Conservation (phyloP, 2,113 vertebrate genomes). For the Coreoperca whiteheadi region DNA sequence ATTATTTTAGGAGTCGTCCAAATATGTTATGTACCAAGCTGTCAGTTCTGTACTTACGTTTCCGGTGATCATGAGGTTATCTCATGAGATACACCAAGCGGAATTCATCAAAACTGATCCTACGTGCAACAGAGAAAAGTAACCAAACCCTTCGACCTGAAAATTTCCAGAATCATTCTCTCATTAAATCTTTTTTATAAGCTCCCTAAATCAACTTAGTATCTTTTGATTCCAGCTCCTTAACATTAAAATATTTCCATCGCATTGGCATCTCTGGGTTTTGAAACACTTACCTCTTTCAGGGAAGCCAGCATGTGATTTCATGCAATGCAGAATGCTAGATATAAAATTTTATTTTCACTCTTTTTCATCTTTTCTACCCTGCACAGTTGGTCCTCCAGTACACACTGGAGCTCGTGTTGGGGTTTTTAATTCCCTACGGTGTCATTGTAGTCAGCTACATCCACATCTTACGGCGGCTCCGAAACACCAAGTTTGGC, state of each 20-base stretch:
- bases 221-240: neutral
- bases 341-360: neutral
- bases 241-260: neutral
- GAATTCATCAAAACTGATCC: too few relatives aligned
- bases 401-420: constrained; percentile 86
- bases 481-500: constrained; percentile 83
- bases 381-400: constrained; percentile 81
- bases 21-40: too few relatives aligned
- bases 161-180: too few relatives aligned
- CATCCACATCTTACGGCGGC: constrained; percentile 82
- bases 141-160: too few relatives aligned
- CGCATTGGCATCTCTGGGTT: neutral
- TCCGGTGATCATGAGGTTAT: too few relatives aligned
- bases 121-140: neutral
- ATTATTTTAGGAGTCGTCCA: too few relatives aligned
- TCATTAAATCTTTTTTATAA: neutral
- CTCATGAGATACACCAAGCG: too few relatives aligned
- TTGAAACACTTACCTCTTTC: neutral
- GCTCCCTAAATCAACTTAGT: neutral
- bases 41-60: too few relatives aligned
- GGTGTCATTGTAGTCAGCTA: constrained; percentile 87
- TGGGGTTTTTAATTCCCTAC: constrained; percentile 89
- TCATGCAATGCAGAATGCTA: neutral
- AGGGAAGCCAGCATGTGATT: neutral
- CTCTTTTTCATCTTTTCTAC: neutral